phyloP scores from a whole-genome alignment of 2,113 vertebrate genomes.

The Apteryx mantelli region DNA sequence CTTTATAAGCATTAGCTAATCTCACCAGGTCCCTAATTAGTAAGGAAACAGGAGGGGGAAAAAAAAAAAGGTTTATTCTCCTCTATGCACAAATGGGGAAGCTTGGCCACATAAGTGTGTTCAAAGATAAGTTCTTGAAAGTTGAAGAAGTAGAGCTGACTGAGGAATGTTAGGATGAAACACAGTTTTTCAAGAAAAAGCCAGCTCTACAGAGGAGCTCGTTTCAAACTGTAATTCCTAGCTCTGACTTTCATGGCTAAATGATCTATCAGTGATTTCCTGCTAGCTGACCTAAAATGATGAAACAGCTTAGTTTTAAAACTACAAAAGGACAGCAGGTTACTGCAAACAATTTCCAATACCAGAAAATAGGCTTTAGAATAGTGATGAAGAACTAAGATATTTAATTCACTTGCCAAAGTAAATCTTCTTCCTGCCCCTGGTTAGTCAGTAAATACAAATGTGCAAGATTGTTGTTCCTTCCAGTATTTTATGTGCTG shows the following conservation, averaged over 20 bases:
- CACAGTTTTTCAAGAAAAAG: neutral
- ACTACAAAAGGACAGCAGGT: neutral
- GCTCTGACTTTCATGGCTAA: neutral
- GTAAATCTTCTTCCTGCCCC: neutral
- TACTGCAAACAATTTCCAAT: neutral
- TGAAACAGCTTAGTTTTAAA: neutral
- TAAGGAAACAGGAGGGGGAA: neutral
- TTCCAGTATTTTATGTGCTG: neutral
- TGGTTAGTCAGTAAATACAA: neutral
- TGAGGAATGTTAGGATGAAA: neutral
- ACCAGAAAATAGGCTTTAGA: slow-evolving; percentile 1
- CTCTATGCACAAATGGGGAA: neutral
- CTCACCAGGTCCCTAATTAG: neutral
- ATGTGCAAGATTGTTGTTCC: neutral
- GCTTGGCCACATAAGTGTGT: neutral
- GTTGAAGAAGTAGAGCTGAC: neutral
- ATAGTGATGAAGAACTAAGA: neutral
- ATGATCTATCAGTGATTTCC: neutral
- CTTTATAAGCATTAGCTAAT: neutral
- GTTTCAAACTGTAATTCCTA: neutral
- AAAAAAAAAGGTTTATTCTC: neutral
- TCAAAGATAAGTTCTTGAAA: neutral
- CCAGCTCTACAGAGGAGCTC: neutral
- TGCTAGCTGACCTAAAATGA: neutral
- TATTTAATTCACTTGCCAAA: slow-evolving; percentile 8